A percentile compares a stretch with the other conserved stretches of the same genome.
phyloP scores from a whole-genome alignment of 2,888 invertebrate species.

The Antheraea assamensis region DNA sequence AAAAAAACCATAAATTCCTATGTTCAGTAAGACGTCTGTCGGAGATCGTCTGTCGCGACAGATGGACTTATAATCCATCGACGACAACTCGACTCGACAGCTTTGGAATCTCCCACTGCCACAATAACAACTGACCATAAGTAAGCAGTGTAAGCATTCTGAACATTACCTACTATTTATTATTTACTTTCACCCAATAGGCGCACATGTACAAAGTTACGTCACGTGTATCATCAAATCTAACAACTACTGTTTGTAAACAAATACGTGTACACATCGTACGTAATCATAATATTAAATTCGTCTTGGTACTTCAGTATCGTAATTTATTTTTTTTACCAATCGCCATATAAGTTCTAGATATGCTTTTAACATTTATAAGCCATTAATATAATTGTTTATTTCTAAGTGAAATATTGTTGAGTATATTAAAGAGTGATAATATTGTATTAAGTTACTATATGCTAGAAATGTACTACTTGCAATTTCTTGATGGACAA shows the following conservation, averaged over 20 bases:
- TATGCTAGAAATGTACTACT: background rate
- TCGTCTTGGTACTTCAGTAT: background rate
- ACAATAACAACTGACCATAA: background rate
- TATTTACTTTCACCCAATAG: conserved; percentile 20
- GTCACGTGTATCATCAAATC: background rate
- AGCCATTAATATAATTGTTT: background rate
- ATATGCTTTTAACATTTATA: background rate
- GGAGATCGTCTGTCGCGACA: conserved; percentile 50
- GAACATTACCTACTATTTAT: background rate
- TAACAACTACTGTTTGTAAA: background rate
- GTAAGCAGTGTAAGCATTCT: background rate
- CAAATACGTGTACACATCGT: background rate
- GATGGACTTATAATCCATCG: conserved; percentile 60
- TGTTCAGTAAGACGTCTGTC: conserved; percentile 42
- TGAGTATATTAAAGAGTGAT: background rate
- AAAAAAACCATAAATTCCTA: conserved; percentile 25
- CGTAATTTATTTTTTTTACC: background rate
- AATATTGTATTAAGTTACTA: background rate
- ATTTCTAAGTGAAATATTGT: background rate
- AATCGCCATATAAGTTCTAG: too few species aligned
- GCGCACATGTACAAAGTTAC: conserved; percentile 1
- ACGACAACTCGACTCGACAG: conserved; percentile 35
- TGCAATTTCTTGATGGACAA: background rate
- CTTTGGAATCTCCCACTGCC: conserved; percentile 55
- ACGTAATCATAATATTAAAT: background rate